Conservation (phyloP, 2,888 invertebrate genomes). For the Platerodrilus igneus region DNA sequence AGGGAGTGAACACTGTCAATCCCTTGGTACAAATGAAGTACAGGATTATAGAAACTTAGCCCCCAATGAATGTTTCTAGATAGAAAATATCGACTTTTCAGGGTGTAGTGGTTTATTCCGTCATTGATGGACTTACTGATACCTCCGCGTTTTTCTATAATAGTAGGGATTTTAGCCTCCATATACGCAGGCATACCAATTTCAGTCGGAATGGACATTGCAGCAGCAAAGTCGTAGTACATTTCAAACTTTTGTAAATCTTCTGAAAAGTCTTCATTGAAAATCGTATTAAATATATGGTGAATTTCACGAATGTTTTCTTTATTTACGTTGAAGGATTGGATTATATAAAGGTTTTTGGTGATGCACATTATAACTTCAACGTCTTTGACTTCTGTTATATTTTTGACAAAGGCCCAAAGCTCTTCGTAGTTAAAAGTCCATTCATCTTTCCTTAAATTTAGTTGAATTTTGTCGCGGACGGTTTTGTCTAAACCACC, state of each 20-base stretch:
- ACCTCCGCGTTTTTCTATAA: constrained; percentile 30
- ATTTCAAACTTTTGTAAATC: too few relatives aligned
- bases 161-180: constrained; percentile 36
- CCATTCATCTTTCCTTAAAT: too few relatives aligned
- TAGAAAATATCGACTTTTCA: constrained; percentile 33
- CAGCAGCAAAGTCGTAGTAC: constrained; percentile 23
- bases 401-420: too few relatives aligned
- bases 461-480: too few relatives aligned
- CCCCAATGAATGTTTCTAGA: constrained; percentile 41
- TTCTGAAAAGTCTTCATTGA: too few relatives aligned
- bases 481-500: too few relatives aligned
- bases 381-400: constrained; percentile 26
- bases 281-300: too few relatives aligned
- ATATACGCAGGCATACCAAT: constrained; percentile 44
- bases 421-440: too few relatives aligned
- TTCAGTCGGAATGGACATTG: constrained; percentile 41
- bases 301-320: too few relatives aligned
- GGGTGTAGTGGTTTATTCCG: constrained; percentile 32
- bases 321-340: constrained; percentile 18
- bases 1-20: constrained; percentile 37
- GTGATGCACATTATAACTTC: constrained; percentile 18
- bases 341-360: constrained; percentile 13
- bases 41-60: constrained; percentile 48
- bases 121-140: constrained; percentile 32
- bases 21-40: constrained; percentile 47